A percentile compares a stretch with the other conserved stretches of the same genome.
These are phyloP conservation scores for Myrmecobius fasciatus DNA, from an alignment of 2,113 vertebrate genomes.

Conservation along the genomic window DNA sequence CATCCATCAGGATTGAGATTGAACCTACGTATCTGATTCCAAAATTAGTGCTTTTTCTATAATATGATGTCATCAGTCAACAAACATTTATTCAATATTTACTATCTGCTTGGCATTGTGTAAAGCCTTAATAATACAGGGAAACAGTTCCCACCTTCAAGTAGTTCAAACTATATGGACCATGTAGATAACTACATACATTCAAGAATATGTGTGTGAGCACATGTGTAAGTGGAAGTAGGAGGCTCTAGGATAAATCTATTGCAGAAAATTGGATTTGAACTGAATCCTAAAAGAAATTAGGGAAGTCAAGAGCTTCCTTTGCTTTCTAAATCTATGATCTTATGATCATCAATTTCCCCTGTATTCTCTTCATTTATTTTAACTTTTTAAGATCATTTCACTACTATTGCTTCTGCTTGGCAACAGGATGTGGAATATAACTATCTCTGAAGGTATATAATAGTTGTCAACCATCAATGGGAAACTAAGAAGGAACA, in stretches of 20 bases:
- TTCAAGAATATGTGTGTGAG: neutral
- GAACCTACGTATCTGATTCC: neutral
- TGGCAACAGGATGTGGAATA: neutral
- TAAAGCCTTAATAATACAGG: neutral
- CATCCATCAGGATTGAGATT: too few species aligned
- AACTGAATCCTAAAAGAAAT: neutral
- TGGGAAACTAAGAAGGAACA: neutral
- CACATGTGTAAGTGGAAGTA: neutral
- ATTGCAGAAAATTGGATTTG: neutral
- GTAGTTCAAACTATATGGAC: neutral
- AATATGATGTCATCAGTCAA: neutral
- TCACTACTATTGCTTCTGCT: neutral
- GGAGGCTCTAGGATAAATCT: neutral
- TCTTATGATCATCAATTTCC: neutral
- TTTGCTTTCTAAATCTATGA: neutral
- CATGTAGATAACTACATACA: too few species aligned
- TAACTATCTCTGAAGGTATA: too few species aligned
- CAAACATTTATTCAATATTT: neutral
- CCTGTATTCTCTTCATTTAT: neutral
- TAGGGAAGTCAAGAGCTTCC: neutral
- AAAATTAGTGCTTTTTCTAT: neutral
- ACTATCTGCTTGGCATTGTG: too few species aligned
- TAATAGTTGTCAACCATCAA: neutral
- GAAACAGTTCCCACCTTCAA: neutral
- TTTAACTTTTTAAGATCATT: neutral